These are phyloP conservation scores for Cassiopea xamachana DNA, from an alignment of 30 jellyfish, hydroid and myxozoan genomes.

Conservation along the genomic window DNA sequence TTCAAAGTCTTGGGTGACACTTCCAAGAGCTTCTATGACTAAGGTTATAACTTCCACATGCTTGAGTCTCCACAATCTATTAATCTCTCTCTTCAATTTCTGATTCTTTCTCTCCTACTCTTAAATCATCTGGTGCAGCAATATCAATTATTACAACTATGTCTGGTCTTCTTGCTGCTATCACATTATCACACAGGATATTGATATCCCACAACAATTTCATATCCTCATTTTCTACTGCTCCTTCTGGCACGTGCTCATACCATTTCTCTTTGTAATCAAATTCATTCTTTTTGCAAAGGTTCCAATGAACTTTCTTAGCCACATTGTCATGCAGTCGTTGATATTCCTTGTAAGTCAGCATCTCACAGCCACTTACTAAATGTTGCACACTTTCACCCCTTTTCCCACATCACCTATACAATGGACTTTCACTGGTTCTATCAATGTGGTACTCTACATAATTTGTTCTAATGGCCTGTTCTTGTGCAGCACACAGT, in stretches of 20 bases:
- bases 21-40: constrained; percentile 16
- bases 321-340: constrained; percentile 11
- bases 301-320: constrained; percentile 2
- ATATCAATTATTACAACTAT: neutral
- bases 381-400: constrained; percentile 44
- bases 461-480: constrained; percentile 30
- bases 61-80: neutral
- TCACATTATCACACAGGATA: neutral
- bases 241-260: neutral
- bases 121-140: neutral
- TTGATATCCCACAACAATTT: neutral
- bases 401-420: constrained; percentile 7
- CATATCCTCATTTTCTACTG: neutral
- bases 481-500: constrained; percentile 9
- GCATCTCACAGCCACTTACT: constrained; percentile 13
- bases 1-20: neutral
- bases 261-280: neutral
- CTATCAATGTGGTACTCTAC: neutral
- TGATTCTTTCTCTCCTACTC: neutral
- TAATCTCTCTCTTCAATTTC: neutral
- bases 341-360: neutral
- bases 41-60: neutral
- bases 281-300: neutral
- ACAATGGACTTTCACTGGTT: neutral
- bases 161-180: neutral